A percentile compares a stretch with the other conserved stretches of the same genome.
Evolutionary conservation across 2,113 vertebrate genomes (phyloP).

Genomic region (Barbus barbus): DNA sequence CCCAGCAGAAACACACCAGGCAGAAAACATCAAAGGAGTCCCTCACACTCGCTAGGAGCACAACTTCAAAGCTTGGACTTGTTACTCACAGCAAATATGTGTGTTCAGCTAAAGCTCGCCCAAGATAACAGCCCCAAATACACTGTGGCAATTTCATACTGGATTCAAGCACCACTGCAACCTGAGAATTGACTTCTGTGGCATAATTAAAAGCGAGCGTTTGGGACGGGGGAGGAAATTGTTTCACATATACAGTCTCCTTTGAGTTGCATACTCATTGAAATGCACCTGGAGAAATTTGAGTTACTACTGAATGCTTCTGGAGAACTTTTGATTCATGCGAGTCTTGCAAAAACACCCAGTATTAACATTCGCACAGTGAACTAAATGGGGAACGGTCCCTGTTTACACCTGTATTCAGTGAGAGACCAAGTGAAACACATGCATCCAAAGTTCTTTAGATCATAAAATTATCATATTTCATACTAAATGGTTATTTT

Average conservation of each 20-base stretch:
- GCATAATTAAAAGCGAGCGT: conserved; percentile 61
- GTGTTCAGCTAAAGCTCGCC: conserved; percentile 65
- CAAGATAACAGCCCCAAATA: conserved; percentile 62
- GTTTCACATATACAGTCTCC: conserved; percentile 51
- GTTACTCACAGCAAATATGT: conserved; percentile 63
- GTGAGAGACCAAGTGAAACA: not conserved
- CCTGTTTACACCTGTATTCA: not conserved
- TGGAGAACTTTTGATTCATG: not conserved
- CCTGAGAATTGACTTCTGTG: conserved; percentile 59
- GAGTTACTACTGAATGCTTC: not conserved
- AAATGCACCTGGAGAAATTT: conserved; percentile 42
- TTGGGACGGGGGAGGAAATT: conserved; percentile 37
- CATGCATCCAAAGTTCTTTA: not conserved
- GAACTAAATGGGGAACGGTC: not conserved
- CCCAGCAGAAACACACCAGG: conserved; percentile 59
- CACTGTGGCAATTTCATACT: conserved; percentile 63
- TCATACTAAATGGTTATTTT: too few relatives aligned
- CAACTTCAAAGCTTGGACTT: conserved; percentile 67
- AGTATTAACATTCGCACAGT: not conserved
- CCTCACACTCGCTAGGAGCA: conserved; percentile 57
- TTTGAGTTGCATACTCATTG: conserved; percentile 37
- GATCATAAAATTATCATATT: too few relatives aligned
- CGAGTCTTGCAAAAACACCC: not conserved
- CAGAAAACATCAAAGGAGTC: conserved; percentile 65
- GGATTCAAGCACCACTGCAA: conserved; percentile 58